These are phyloP conservation scores for Lycodopsis pacificus DNA, from an alignment of 2,797 vertebrate species.

Conservation along the genomic window DNA sequence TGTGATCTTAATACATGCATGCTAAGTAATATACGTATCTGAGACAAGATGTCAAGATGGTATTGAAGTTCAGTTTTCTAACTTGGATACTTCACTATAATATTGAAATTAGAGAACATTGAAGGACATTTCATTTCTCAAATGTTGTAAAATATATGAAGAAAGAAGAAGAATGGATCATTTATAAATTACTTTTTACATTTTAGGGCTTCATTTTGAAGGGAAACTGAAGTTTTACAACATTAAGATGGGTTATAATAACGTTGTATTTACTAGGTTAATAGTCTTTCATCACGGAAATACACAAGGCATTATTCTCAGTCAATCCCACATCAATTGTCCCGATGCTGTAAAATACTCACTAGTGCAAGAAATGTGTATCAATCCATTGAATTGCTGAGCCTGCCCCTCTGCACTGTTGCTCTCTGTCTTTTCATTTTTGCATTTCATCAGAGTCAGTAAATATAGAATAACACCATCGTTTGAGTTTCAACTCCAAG, in stretches of 20 bases:
- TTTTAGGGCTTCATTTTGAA: neutral
- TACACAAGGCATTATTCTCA: neutral
- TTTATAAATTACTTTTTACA: constrained; percentile 1
- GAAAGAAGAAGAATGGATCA: constrained; percentile 2
- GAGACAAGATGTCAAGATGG: neutral
- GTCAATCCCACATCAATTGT: neutral
- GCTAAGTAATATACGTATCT: neutral
- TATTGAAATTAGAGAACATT: neutral
- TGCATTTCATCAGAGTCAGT: neutral
- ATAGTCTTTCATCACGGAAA: neutral
- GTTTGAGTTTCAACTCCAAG: constrained; percentile 3
- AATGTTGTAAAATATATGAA: constrained; percentile 18
- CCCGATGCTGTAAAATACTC: neutral
- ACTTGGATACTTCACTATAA: neutral
- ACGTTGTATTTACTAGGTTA: neutral
- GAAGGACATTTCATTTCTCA: neutral
- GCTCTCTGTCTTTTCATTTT: neutral
- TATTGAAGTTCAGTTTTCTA: neutral
- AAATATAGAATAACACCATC: neutral
- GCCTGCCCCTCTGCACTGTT: neutral
- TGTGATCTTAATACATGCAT: constrained; percentile 20
- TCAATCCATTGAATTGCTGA: neutral
- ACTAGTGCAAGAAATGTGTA: neutral
- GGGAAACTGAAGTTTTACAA: neutral
- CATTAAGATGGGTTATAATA: neutral